phyloP scores from a whole-genome alignment of 2,888 invertebrate species.

The Mythimna ferrago region DNA sequence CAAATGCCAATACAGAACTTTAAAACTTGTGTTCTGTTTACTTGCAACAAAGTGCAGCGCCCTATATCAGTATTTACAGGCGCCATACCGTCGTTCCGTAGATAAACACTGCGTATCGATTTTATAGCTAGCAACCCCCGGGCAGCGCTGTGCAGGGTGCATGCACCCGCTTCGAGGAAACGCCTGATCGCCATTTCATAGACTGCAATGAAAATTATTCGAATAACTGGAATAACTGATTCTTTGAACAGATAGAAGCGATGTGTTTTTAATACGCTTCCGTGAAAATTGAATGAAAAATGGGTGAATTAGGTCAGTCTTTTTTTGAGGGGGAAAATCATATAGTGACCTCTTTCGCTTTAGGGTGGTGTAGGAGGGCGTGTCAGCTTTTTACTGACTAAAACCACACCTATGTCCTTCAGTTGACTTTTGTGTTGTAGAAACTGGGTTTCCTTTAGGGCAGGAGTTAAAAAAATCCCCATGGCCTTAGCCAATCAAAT shows the following conservation, averaged over 20 bases:
- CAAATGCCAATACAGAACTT: no score
- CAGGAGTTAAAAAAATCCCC: no score
- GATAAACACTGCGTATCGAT: slow-evolving; percentile 65
- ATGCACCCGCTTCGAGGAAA: slow-evolving; percentile 50
- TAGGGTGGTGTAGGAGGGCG: no score
- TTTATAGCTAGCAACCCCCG: slow-evolving; percentile 54
- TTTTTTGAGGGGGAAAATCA: no score
- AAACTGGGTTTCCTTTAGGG: no score
- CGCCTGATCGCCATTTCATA: slow-evolving; percentile 33
- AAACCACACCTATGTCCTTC: no score
- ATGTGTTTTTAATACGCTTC: slow-evolving; percentile 40
- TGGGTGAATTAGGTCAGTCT: slow-evolving; percentile 14
- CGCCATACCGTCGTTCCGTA: slow-evolving; percentile 61
- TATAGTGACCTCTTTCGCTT: no score
- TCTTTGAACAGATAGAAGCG: slow-evolving; percentile 42
- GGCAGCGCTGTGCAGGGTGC: slow-evolving; percentile 46
- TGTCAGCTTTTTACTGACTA: no score
- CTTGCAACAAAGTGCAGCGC: slow-evolving; percentile 55
- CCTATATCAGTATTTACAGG: slow-evolving; percentile 55
- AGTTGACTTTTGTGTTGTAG: no score
- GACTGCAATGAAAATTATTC: slow-evolving; percentile 44
- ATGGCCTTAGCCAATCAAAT: no score
- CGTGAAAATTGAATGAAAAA: slow-evolving; percentile 21
- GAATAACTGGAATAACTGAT: slow-evolving; percentile 31
- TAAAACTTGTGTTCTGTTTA: slow-evolving; percentile 4